A percentile compares a stretch with the other conserved stretches of the same genome.
Conservation (phyloP, 35 echinoderm and acorn worm genomes). For the Strongylocentrotus purpuratus region DNA sequence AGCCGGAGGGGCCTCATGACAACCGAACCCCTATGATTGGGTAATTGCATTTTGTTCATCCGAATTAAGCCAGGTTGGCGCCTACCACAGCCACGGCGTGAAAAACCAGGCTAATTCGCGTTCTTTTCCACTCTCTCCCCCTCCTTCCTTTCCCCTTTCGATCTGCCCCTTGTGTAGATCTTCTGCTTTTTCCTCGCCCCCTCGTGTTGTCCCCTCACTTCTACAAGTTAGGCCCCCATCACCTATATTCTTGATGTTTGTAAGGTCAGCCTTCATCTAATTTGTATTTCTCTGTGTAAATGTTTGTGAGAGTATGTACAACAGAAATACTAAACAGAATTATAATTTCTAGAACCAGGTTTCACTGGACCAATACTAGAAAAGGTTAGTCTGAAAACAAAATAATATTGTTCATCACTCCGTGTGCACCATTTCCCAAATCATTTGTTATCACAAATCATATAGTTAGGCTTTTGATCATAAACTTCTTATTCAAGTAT, state of each 20-base stretch:
- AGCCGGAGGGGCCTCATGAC: constrained; percentile 37
- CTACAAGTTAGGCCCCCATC: background rate
- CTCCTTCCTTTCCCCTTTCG: background rate
- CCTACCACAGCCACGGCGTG: constrained; percentile 43
- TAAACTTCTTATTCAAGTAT: too few relatives aligned
- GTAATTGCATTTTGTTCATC: constrained; percentile 58
- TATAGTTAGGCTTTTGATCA: too few relatives aligned
- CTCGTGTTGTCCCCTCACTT: background rate
- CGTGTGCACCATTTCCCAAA: too few relatives aligned
- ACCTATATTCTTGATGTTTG: background rate
- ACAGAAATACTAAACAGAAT: too few relatives aligned
- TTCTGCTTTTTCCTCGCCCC: background rate
- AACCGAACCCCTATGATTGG: constrained; percentile 49
- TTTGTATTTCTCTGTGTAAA: background rate
- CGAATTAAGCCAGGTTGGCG: constrained; percentile 50
- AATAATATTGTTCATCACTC: too few relatives aligned
- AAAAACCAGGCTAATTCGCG: constrained; percentile 46
- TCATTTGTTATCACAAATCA: too few relatives aligned
- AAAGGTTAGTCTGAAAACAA: too few relatives aligned
- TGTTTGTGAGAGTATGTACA: background rate
- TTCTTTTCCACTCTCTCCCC: background rate
- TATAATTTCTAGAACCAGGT: too few relatives aligned
- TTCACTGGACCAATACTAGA: too few relatives aligned
- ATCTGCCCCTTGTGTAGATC: background rate
- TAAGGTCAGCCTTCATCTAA: background rate